Evolutionary conservation across 2,888 invertebrate genomes (phyloP), one percentile per base, ranked within the genome.

Genomic region (Pterobdella sp.): DNA sequence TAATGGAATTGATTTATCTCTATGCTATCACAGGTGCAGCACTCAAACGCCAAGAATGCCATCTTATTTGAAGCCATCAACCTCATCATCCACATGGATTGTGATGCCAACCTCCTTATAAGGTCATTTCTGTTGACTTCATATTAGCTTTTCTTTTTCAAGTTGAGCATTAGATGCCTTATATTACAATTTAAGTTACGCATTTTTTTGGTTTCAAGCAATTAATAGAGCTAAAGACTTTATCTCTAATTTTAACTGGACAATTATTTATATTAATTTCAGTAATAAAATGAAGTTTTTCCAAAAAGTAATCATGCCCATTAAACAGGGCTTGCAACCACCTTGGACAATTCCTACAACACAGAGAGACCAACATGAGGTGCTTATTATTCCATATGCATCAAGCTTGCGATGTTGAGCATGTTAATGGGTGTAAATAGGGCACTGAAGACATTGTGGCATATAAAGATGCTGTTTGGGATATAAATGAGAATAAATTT

Each of bases 31-130:
- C 60, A 56, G 60, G 60, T 56, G 36, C 98, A 99, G 86, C 98
- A 99, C 85, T 96, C 97, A 68, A 99, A 99, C 87, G 98, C 98
- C 74, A 98, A 98, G 85, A 98, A 99, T 87, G 96, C 98, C 70
- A 97, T 99, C 37, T 87, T 99, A 32, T 98, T 99, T 87, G 98
- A 99, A 87, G 97, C 98, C 66, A 99, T 99, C 83, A 96, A 96
- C 86, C 88, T 99, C 78, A 98, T 99, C 78, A 98, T 99, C 81
- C 98, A 98, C 84, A 96, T 96, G 87, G 98, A 98, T 83, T 91
- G 94, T 86, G 96, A 96, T 85, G 93, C 95, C 64, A 94, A 93
- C 85, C 87, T 99, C 77, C 87, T 99, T 81, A 97, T 98, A 66
- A 89, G 98, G 77, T 56, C n/a, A n/a, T n/a, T n/a, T n/a, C n/a